Conservation (phyloP, 2,797 vertebrate genomes). For the Myotis daubentonii region DNA sequence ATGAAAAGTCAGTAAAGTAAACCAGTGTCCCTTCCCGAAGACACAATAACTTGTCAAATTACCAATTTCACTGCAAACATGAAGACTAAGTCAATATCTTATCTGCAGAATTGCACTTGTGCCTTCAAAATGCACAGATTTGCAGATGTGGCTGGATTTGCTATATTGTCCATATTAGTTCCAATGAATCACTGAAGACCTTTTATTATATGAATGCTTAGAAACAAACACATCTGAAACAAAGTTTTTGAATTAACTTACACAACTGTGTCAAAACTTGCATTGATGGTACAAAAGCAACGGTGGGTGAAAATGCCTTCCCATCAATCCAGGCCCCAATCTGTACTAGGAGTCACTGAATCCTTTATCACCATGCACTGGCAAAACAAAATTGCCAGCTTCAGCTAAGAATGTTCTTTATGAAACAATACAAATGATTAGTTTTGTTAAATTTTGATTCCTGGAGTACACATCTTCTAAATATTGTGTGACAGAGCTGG, state of each 20-base stretch:
- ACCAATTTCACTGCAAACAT: background rate
- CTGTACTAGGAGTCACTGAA: background rate
- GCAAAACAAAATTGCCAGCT: background rate
- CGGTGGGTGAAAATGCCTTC: too few relatives aligned
- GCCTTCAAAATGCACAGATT: background rate
- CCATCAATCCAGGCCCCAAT: background rate
- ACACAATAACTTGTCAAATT: background rate
- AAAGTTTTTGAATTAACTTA: background rate
- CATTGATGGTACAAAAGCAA: background rate
- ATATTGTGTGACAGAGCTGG: background rate
- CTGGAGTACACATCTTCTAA: background rate
- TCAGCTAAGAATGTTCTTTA: background rate
- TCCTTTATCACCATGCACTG: too few relatives aligned
- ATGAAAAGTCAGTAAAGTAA: background rate
- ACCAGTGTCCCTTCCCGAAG: background rate
- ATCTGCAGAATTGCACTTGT: background rate
- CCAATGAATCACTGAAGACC: background rate
- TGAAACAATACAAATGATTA: background rate
- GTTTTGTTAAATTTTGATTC: conserved; percentile 12
- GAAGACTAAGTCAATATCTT: background rate
- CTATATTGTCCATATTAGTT: background rate
- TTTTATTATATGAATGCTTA: background rate
- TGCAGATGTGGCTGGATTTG: background rate
- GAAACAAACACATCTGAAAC: background rate
- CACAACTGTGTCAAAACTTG: background rate